phyloP scores from a whole-genome alignment of 2,797 vertebrate genomes.

The Sebastes flavidus region DNA sequence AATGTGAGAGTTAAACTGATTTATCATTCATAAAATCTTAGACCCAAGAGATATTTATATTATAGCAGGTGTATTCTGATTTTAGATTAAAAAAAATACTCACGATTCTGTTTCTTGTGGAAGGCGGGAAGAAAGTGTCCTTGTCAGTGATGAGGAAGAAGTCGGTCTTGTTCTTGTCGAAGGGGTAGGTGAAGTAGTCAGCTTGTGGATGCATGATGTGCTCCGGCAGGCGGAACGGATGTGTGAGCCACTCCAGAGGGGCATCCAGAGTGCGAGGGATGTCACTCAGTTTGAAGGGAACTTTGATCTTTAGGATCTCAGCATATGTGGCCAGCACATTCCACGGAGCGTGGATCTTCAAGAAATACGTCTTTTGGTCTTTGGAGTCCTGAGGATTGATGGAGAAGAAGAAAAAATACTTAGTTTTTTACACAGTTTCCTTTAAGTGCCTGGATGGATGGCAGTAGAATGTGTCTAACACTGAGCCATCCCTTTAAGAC shows the following conservation, averaged over 20 bases:
- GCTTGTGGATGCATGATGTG: slow-evolving; percentile 87
- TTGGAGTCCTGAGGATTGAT: slow-evolving; percentile 87
- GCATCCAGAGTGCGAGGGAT: slow-evolving; percentile 75
- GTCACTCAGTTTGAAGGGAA: slow-evolving; percentile 90
- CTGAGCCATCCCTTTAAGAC: slow-evolving; percentile 59
- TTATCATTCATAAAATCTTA: neutral
- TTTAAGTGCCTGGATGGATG: neutral
- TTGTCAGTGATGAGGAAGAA: slow-evolving; percentile 91
- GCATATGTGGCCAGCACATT: slow-evolving; percentile 91
- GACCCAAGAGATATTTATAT: neutral
- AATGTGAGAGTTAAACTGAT: neutral
- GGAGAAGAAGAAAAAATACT: neutral
- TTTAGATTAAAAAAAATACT: slow-evolving; percentile 46
- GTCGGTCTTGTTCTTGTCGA: slow-evolving; percentile 90
- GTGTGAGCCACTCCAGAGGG: slow-evolving; percentile 83
- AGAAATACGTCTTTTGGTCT: slow-evolving; percentile 91
- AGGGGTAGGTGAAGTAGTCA: slow-evolving; percentile 92
- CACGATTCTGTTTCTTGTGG: slow-evolving; percentile 96
- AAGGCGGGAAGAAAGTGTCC: slow-evolving; percentile 89
- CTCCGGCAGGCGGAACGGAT: slow-evolving; percentile 84
- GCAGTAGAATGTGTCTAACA: neutral
- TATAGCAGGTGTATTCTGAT: neutral
- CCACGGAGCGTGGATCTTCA: slow-evolving; percentile 97
- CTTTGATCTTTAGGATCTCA: slow-evolving; percentile 93
- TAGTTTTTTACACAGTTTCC: neutral